Evolutionary conservation across 2,113 vertebrate species (phyloP).

Genomic region (Malaclemys terrapin): DNA sequence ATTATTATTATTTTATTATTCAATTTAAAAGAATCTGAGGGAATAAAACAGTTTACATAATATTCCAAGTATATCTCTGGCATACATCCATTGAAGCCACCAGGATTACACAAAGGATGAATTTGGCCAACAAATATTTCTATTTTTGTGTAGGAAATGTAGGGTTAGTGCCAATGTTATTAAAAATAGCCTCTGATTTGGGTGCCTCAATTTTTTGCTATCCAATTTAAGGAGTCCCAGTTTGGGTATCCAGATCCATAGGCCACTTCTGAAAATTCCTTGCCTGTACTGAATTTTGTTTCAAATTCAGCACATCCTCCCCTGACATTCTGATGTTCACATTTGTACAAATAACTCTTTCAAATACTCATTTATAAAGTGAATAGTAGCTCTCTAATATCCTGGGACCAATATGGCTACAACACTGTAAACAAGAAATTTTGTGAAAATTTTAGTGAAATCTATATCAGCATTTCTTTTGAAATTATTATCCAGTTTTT

Average conservation of each 20-base stretch:
- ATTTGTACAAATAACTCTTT: not conserved
- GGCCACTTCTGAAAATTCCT: not conserved
- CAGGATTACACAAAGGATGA: not conserved
- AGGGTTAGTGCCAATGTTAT: not conserved
- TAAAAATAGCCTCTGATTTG: not conserved
- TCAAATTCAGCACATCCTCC: not conserved
- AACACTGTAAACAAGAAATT: not conserved
- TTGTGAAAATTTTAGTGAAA: not conserved
- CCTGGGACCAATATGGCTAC: not conserved
- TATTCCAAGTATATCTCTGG: not conserved
- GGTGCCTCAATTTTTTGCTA: not conserved
- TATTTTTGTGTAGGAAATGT: not conserved
- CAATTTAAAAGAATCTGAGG: not conserved
- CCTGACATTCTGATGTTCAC: not conserved
- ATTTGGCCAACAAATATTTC: not conserved
- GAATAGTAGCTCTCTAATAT: accelerated
- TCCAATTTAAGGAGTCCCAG: not conserved
- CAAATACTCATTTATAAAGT: not conserved
- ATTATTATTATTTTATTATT: not conserved
- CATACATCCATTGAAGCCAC: not conserved
- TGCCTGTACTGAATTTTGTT: not conserved
- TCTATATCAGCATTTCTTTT: not conserved
- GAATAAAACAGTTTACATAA: not conserved
- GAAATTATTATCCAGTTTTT: not conserved
- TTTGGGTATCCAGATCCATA: not conserved